A percentile compares a stretch with the other conserved stretches of the same genome.
These are phyloP conservation scores for Sepioteuthis lessoniana DNA, from an alignment of 2,888 invertebrate genomes.

Conservation along the genomic window DNA sequence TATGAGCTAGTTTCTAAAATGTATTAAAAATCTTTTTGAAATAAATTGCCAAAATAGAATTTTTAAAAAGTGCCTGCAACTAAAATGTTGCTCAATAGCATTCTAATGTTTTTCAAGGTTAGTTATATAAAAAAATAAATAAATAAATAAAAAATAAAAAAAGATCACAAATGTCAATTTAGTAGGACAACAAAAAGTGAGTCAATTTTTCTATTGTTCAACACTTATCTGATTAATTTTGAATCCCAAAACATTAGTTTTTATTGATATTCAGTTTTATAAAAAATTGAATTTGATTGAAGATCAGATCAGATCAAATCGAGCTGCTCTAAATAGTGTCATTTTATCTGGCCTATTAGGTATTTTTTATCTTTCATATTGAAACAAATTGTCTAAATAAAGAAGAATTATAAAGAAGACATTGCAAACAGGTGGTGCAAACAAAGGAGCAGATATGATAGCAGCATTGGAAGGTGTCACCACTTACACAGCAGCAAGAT, in stretches of 20 bases:
- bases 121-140: no score
- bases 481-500: conserved; percentile 33
- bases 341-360: not conserved
- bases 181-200: not conserved
- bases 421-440: conserved; percentile 33
- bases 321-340: not conserved
- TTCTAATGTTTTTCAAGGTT: not conserved
- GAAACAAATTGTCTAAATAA: conserved; percentile 11
- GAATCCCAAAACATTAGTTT: not conserved
- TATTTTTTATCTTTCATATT: not conserved
- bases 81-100: not conserved
- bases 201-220: not conserved
- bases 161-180: not conserved
- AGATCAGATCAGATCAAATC: no score
- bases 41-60: not conserved
- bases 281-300: not conserved
- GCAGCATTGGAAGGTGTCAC: conserved; percentile 33
- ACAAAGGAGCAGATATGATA: conserved; percentile 16
- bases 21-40: no score
- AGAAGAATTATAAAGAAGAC: not conserved
- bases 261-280: not conserved
- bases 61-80: not conserved
- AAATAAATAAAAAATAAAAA: not conserved
- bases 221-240: no score
- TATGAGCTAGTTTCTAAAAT: not conserved